phyloP scores from a whole-genome alignment of 1,140 invertebrate genomes.

The Sycophila sp. region DNA sequence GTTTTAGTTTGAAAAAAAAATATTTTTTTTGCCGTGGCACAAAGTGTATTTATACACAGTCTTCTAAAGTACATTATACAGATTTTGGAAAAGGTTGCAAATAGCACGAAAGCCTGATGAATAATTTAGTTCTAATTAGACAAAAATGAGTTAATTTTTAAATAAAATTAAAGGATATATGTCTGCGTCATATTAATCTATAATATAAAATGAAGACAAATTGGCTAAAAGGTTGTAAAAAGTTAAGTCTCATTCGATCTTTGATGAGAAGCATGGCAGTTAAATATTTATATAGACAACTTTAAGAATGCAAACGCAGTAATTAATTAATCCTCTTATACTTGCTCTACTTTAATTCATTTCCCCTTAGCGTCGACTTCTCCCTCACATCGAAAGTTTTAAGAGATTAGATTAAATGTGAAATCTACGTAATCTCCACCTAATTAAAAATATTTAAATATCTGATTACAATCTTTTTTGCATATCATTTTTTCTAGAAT shows the following conservation, averaged over 20 bases:
- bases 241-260: not conserved
- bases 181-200: too few relatives aligned
- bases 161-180: too few relatives aligned
- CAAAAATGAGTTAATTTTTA: too few relatives aligned
- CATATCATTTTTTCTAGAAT: too few relatives aligned
- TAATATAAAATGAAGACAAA: too few relatives aligned
- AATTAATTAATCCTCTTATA: slow-evolving; percentile 29
- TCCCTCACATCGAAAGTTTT: slow-evolving; percentile 24
- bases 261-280: not conserved
- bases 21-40: too few relatives aligned
- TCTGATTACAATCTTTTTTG: not conserved
- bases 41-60: too few relatives aligned
- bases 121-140: too few relatives aligned
- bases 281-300: not conserved
- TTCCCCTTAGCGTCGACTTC: slow-evolving; percentile 16
- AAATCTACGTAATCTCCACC: slow-evolving; percentile 19
- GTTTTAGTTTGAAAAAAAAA: not conserved
- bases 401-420: slow-evolving; percentile 28
- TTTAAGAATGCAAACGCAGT: slow-evolving; percentile 9
- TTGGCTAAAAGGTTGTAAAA: too few relatives aligned
- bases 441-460: slow-evolving; percentile 23
- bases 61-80: too few relatives aligned
- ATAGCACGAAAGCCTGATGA: not conserved
- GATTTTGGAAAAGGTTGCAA: not conserved
- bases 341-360: slow-evolving; percentile 27